Base-by-base conservation (phyloP, 2,797 vertebrate species). In the Sphaeramia orbicularis region DNA sequence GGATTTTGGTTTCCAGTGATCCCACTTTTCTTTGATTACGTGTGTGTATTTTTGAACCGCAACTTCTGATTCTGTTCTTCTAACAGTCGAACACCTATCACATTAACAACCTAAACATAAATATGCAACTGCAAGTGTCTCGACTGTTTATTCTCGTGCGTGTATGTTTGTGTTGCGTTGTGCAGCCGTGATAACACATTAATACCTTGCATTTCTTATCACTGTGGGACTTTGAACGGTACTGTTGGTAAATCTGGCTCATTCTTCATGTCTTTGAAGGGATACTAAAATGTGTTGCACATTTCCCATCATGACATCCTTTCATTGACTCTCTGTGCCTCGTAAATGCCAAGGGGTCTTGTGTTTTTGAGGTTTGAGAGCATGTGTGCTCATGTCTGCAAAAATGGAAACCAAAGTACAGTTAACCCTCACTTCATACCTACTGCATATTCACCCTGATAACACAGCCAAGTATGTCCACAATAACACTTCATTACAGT, bases 101-200 rank as follows among this genome's bases (percentile, higher is more conserved):
- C 50, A 65, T 69, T 58, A 71, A 78, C 42, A 65, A 54, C 55
- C 44, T 37, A 35, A 82, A 78, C 80, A 89, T 89, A 80, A 90
- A 89, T 53, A 16, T 74, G 74, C 36, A 63, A 72, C 57, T 75
- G 15, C 52, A 81, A 35, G 45, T 49, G 19, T 32, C 40, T 32
- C 18, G 19, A 2, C 40, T 16, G n/a, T 50, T 56, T 37, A 15
- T 50, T 7, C 0, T 38, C 6, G 37, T 44, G n/a, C 11, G 0
- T 43, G 2, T 35, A 13, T 50, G 3, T 42, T 35, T n/a, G 11
- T 36, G 32, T 65, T 27, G 30, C 61, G 12, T 13, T 42, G 7
- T 49, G 10, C 32, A 35, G 10, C 14, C 12, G 2, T 45, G 41
- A 42, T 50, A 7, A 10, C 10, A 14, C 47, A 45, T 6, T 36